phyloP scores from a whole-genome alignment of 2,888 invertebrate genomes.

The Campopleginae sp. region DNA sequence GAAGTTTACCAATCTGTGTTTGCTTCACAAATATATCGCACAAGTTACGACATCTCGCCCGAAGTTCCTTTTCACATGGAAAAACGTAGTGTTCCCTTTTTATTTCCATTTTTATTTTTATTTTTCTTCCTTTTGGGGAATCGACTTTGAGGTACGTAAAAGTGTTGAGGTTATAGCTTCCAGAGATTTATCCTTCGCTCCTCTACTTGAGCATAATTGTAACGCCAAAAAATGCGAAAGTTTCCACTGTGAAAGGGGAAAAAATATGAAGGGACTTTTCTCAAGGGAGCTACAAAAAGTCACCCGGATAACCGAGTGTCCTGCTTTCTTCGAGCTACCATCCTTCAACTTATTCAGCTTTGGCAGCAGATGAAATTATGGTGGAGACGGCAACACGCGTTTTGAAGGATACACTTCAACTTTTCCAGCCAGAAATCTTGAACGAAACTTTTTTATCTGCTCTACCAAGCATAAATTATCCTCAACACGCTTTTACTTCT shows the following conservation, averaged over 20 bases:
- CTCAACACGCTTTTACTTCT: not conserved
- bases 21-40: slow-evolving; percentile 23
- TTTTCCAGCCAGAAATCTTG: slow-evolving; percentile 21
- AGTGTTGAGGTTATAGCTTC: slow-evolving; percentile 1
- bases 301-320: slow-evolving; percentile 9
- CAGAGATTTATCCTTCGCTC: not conserved
- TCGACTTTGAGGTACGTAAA: not conserved
- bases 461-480: slow-evolving; percentile 51
- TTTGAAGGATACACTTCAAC: slow-evolving; percentile 13
- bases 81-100: not conserved
- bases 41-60: not conserved
- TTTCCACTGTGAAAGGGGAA: slow-evolving; percentile 4
- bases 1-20: slow-evolving; percentile 19
- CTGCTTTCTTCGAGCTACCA: not conserved
- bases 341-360: slow-evolving; percentile 1
- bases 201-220: not conserved
- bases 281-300: slow-evolving; percentile 11
- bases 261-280: not conserved
- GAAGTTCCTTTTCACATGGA: not conserved
- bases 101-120: slow-evolving; percentile 17
- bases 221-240: slow-evolving; percentile 12
- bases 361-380: not conserved
- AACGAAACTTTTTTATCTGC: slow-evolving; percentile 46
- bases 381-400: not conserved
- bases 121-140: not conserved